Conservation (phyloP, 2,888 invertebrate genomes). For the Selenia dentaria region DNA sequence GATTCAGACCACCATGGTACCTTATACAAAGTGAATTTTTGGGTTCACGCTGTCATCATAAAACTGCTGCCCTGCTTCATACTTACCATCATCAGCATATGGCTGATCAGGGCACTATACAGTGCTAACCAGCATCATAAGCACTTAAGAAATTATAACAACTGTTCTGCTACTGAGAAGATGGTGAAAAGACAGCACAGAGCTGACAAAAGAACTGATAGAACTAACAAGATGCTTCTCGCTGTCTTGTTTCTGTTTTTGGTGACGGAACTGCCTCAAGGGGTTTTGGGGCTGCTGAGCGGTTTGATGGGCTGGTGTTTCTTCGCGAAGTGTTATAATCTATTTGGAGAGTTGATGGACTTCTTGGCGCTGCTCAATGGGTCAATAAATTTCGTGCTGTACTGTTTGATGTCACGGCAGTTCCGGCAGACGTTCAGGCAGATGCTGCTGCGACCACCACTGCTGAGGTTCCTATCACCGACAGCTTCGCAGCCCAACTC, state of each 20-base stretch:
- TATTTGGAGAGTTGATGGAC: slow-evolving; percentile 95
- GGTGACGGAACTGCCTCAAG: slow-evolving; percentile 95
- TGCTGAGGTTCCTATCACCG: slow-evolving; percentile 85
- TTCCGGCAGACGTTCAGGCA: slow-evolving; percentile 92
- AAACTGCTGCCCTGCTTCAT: slow-evolving; percentile 92
- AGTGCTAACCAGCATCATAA: slow-evolving; percentile 91
- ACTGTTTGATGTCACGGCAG: slow-evolving; percentile 97
- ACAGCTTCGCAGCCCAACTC: slow-evolving; percentile 86
- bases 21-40: slow-evolving; percentile 89
- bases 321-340: slow-evolving; percentile 91
- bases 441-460: slow-evolving; percentile 87
- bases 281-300: slow-evolving; percentile 88
- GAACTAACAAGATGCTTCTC: slow-evolving; percentile 95
- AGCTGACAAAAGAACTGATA: slow-evolving; percentile 90
- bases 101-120: slow-evolving; percentile 89
- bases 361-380: slow-evolving; percentile 95
- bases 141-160: slow-evolving; percentile 86
- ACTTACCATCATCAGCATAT: slow-evolving; percentile 89
- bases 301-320: slow-evolving; percentile 89
- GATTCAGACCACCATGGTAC: slow-evolving; percentile 84
- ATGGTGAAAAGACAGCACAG: slow-evolving; percentile 80
- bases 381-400: slow-evolving; percentile 96
- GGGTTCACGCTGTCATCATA: slow-evolving; percentile 92
- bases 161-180: slow-evolving; percentile 78
- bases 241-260: slow-evolving; percentile 94